Evolutionary conservation across 2,888 invertebrate genomes (phyloP).

Genomic region (Archips crataeganus): DNA sequence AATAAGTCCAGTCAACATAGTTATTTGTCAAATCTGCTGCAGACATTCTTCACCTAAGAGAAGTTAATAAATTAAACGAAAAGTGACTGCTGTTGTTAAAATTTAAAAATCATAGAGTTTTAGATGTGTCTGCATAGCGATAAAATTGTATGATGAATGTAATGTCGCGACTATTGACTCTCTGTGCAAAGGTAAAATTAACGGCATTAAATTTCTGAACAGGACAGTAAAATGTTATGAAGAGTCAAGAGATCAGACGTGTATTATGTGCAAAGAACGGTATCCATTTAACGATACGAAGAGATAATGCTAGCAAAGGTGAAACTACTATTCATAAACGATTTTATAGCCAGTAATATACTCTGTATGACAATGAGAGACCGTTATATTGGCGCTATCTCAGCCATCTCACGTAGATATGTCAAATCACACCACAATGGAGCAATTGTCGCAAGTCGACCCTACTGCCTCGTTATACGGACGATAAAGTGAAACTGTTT

Average conservation of each 20-base stretch:
- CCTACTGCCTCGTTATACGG: constrained; percentile 39
- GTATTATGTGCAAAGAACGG: constrained; percentile 24
- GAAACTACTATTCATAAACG: constrained; percentile 36
- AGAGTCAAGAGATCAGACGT: constrained; percentile 30
- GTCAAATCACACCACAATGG: constrained; percentile 49
- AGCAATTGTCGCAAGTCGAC: constrained; percentile 41
- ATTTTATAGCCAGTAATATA: constrained; percentile 35
- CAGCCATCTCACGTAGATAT: constrained; percentile 35
- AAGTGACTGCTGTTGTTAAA: neutral
- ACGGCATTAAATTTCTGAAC: constrained; percentile 1
- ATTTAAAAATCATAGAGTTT: neutral
- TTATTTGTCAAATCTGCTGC: no score
- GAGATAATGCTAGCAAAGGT: constrained; percentile 28
- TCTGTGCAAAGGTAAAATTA: neutral
- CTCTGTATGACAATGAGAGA: constrained; percentile 25
- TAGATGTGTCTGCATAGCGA: neutral
- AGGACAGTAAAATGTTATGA: constrained; percentile 9
- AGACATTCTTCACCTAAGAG: no score
- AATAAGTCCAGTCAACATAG: neutral
- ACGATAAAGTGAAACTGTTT: constrained; percentile 29
- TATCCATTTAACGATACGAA: constrained; percentile 23
- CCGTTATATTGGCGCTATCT: constrained; percentile 33
- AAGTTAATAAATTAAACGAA: neutral
- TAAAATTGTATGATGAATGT: neutral
- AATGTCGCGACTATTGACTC: neutral